Evolutionary conservation across 1,140 invertebrate genomes (phyloP).

Genomic region (Drosophila quadrilineata): DNA sequence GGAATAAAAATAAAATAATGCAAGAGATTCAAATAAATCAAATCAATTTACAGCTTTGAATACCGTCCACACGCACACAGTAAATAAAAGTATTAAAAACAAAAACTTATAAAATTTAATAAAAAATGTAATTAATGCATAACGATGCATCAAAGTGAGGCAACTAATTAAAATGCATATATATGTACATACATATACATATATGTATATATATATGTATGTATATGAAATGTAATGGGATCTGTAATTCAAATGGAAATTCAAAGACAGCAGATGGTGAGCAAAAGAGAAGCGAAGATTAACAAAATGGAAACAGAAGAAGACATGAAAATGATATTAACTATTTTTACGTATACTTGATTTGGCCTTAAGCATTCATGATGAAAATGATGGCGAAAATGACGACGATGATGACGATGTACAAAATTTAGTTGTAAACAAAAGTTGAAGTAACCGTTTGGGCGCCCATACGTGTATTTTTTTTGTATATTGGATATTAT

Average conservation of each 20-base stretch:
- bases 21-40: constrained; percentile 61
- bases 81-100: constrained; percentile 56
- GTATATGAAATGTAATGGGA: constrained; percentile 4
- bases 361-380: constrained; percentile 56
- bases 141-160: too few species aligned
- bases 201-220: too few species aligned
- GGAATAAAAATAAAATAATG: constrained; percentile 16
- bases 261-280: not conserved
- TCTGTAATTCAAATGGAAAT: constrained; percentile 5
- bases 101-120: constrained; percentile 26
- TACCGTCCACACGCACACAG: constrained; percentile 81
- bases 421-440: constrained; percentile 43
- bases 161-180: too few species aligned
- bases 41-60: constrained; percentile 81
- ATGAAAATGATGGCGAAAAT: not conserved
- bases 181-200: too few species aligned
- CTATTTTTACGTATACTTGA: constrained; percentile 65
- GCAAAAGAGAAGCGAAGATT: not conserved
- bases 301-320: constrained; percentile 10
- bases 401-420: constrained; percentile 10
- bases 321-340: too few species aligned
- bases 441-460: constrained; percentile 51
- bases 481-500: constrained; percentile 39
- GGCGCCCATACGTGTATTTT: constrained; percentile 40
- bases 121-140: constrained; percentile 19